Evolutionary conservation across 1,140 invertebrate species (phyloP).

Genomic region (Subanguina moxae): DNA sequence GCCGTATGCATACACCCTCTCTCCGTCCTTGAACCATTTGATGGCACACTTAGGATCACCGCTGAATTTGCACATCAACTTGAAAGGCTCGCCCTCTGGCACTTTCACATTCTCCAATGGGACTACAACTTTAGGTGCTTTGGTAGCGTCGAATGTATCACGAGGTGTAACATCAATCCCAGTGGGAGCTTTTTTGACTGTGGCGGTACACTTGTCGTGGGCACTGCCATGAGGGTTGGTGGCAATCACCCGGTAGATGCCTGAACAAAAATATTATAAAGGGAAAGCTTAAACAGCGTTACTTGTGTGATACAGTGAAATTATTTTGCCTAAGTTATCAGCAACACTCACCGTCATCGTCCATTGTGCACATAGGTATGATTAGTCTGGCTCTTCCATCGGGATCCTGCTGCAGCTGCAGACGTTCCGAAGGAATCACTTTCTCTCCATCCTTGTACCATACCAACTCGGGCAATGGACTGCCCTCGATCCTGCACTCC

Average conservation of each 20-base stretch:
- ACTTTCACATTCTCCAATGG: constrained; percentile 54
- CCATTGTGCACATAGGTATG: constrained; percentile 49
- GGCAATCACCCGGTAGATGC: constrained; percentile 51
- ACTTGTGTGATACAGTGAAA: no score
- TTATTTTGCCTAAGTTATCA: no score
- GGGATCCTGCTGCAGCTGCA: constrained; percentile 41
- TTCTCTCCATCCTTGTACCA: constrained; percentile 59
- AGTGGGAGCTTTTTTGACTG: constrained; percentile 42
- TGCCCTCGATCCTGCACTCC: constrained; percentile 53
- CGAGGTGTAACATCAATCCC: constrained; percentile 19
- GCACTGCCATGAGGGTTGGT: constrained; percentile 57
- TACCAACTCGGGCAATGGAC: constrained; percentile 46
- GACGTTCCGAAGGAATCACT: constrained; percentile 51
- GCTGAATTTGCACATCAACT: constrained; percentile 75
- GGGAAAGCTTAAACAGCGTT: no score
- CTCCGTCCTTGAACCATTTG: constrained; percentile 61
- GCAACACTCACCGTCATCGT: constrained; percentile 57
- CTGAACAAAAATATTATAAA: no score
- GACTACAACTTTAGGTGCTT: constrained; percentile 53
- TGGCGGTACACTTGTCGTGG: constrained; percentile 56
- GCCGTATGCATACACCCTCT: constrained; percentile 53
- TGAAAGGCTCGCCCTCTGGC: constrained; percentile 72
- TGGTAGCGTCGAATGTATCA: constrained; percentile 47
- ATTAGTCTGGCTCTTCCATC: constrained; percentile 55
- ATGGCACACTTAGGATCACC: constrained; percentile 76